phyloP scores from a whole-genome alignment of 2,113 vertebrate species.

The Planiliza haematocheilus region DNA sequence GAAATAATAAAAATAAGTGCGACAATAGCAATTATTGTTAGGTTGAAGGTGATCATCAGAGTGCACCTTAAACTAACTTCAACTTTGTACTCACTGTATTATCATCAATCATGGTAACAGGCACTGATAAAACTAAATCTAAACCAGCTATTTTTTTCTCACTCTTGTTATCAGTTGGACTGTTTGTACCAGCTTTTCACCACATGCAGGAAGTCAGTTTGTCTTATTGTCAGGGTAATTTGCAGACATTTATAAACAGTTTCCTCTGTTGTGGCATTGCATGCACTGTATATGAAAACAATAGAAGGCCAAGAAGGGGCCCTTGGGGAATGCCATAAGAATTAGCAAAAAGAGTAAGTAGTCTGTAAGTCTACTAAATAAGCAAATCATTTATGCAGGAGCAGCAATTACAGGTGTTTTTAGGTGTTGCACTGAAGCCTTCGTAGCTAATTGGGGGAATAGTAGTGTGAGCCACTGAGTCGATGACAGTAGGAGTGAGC shows the following conservation, averaged over 20 bases:
- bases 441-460: neutral
- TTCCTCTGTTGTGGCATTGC: no score
- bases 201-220: no score
- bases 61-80: neutral
- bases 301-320: no score
- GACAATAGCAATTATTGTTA: no score
- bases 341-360: neutral
- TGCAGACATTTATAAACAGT: no score
- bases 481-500: constrained; percentile 10
- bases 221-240: neutral
- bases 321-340: neutral
- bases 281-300: no score
- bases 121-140: neutral
- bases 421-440: neutral
- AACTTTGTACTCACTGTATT: neutral
- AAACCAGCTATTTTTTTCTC: no score
- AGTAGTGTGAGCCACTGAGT: constrained; percentile 29
- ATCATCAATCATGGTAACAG: neutral
- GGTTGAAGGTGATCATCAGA: no score
- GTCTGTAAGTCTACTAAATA: neutral
- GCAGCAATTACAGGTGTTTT: neutral
- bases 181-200: no score
- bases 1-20: no score
- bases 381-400: neutral
- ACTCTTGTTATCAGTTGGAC: no score